Percentiles rank a stretch among this genome's conserved stretches.
phyloP scores from a whole-genome alignment of 2,797 vertebrate species.

The Rhabdomys pumilio region DNA sequence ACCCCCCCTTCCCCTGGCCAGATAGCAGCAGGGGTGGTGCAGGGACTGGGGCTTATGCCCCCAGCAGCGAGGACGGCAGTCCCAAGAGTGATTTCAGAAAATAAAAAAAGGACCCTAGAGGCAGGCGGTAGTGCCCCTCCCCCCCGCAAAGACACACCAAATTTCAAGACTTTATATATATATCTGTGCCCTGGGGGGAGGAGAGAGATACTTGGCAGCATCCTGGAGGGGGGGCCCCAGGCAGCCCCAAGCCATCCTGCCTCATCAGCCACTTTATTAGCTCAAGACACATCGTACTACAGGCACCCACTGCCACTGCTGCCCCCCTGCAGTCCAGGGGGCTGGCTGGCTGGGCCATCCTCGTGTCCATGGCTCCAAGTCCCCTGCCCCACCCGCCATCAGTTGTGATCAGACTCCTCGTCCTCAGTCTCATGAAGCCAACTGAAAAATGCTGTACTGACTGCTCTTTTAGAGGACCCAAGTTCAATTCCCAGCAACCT shows the following conservation, averaged over 20 bases:
- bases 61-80: slow-evolving; percentile 87
- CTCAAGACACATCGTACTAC: slow-evolving; percentile 85
- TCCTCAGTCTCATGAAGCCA: slow-evolving; percentile 98
- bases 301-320: slow-evolving; percentile 80
- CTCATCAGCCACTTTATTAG: slow-evolving; percentile 87
- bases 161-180: slow-evolving; percentile 87
- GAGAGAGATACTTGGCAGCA: slow-evolving; percentile 80
- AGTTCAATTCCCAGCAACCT: neutral
- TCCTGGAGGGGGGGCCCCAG: slow-evolving; percentile 80
- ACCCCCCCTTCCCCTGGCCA: slow-evolving; percentile 77
- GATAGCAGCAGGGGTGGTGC: slow-evolving; percentile 86
- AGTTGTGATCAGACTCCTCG: slow-evolving; percentile 97
- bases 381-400: slow-evolving; percentile 87
- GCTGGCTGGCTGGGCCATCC: slow-evolving; percentile 80
- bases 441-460: slow-evolving; percentile 95
- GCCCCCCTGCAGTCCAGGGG: slow-evolving; percentile 80
- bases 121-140: slow-evolving; percentile 73
- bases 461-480: neutral
- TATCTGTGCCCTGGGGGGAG: slow-evolving; percentile 83
- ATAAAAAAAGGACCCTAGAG: slow-evolving; percentile 85
- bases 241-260: slow-evolving; percentile 84
- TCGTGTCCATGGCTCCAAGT: slow-evolving; percentile 77
- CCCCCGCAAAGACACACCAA: slow-evolving; percentile 82
- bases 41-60: slow-evolving; percentile 86
- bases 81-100: slow-evolving; percentile 86